Evolutionary conservation across 2,888 invertebrate genomes (phyloP), one percentile per base, ranked within the genome.

Genomic region (Nematopogon swammerdamellus): DNA sequence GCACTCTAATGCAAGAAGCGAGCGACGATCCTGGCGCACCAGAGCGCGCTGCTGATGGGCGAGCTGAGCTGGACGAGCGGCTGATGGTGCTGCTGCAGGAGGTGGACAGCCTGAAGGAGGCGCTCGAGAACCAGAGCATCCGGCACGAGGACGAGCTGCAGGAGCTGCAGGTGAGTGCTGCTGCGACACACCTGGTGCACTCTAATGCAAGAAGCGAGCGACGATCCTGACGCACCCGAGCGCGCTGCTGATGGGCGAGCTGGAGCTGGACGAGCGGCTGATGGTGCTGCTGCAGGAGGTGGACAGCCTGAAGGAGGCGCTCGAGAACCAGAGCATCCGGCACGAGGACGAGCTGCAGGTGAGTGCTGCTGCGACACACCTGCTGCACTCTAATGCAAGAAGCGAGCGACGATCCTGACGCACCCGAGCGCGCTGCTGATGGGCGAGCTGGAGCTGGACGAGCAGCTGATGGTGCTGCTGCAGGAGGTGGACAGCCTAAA

Each of bases 391-490:
- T 25, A 4, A 4, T 25, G 25, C 0, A 85, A 85, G 63, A 85
- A 85, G 56, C 72, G 75, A 0, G 77, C 69, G 0, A 68, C 63
- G 55, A 83, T 86, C 6, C 65, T 89, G 46, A 84, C 85, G 0
- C 87, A 88, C 60, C 88, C 87, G 67, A 87, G 87, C 58, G 79
- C 86, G 0, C 67, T 89, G 17, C 68, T 88, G 16, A 70, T 86
- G 70, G 85, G 83, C 0, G 83, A 87, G 44, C 68, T 84, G 46
- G 77, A 77, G 30, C 61, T 70, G 1, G 83, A 83, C 53, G 82
- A 84, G 56, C 65, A 84, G 5, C 73, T 83, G 29, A 65, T 83
- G 51, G 57, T 82, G 49, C 63, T 87, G 47, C 70, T 88, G 30
- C 69, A 68, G 46, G 88, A 89, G 60, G 80, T 88, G 45, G 88